Percentiles rank a stretch among this genome's conserved stretches.
These are phyloP conservation scores for Rhorus exstirpatorius DNA, from an alignment of 2,888 invertebrate species.

Conservation along the genomic window DNA sequence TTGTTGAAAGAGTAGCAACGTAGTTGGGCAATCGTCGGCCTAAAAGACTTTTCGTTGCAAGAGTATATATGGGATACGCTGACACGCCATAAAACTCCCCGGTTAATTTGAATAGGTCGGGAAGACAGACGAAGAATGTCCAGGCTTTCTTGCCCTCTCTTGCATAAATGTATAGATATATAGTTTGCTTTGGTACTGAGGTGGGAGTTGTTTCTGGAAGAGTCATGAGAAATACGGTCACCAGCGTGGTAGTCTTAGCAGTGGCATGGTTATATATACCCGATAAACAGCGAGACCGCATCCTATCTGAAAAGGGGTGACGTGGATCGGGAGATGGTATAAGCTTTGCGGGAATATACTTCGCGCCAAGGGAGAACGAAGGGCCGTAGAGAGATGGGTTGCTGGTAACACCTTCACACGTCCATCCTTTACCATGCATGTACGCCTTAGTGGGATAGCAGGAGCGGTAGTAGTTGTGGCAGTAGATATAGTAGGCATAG, in stretches of 20 bases:
- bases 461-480: constrained; percentile 37
- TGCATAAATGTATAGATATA: background rate
- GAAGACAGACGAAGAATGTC: constrained; percentile 22
- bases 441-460: constrained; percentile 5
- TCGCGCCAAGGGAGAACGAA: constrained; percentile 35
- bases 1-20: background rate
- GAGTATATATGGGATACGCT: background rate
- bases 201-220: constrained; percentile 31
- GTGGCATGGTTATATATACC: constrained; percentile 51
- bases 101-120: constrained; percentile 54
- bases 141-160: constrained; percentile 14
- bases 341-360: constrained; percentile 49
- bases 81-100: constrained; percentile 55
- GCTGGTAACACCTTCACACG: constrained; percentile 53
- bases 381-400: background rate
- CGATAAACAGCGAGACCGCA: constrained; percentile 62
- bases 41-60: background rate
- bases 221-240: constrained; percentile 64
- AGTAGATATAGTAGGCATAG: constrained; percentile 62
- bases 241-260: constrained; percentile 50
- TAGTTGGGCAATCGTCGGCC: background rate
- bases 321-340: constrained; percentile 40
- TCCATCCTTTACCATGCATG: constrained; percentile 3
- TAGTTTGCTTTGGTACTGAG: background rate
- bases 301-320: constrained; percentile 58